A percentile compares a stretch with the other conserved stretches of the same genome.
Conservation (phyloP, 2,888 invertebrate species). For the Mesoligia furuncula region DNA sequence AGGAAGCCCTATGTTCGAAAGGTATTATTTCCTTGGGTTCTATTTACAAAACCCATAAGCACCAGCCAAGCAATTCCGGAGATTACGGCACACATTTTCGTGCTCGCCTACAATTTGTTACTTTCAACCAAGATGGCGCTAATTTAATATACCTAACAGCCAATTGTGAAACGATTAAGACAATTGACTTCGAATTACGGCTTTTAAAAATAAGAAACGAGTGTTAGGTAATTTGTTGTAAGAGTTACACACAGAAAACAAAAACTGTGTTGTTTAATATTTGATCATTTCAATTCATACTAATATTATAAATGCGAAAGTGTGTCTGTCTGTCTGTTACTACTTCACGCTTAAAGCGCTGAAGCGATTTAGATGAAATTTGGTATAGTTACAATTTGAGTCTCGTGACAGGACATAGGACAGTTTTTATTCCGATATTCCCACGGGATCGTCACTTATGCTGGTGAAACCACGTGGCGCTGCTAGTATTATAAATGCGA, state of each 20-base stretch:
- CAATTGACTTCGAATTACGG: conserved; percentile 60
- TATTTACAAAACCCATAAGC: conserved; percentile 6
- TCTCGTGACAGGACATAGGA: no score
- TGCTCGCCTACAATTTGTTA: conserved; percentile 44
- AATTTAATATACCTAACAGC: conserved; percentile 51
- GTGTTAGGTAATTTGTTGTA: conserved; percentile 13
- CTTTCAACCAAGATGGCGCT: conserved; percentile 48
- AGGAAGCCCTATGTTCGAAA: neutral
- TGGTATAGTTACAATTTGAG: no score
- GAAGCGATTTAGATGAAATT: no score
- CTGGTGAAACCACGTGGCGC: no score
- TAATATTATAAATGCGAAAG: no score
- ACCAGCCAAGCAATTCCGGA: conserved; percentile 10
- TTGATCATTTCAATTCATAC: no score
- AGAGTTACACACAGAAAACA: neutral
- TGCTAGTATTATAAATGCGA: no score
- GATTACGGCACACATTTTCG: conserved; percentile 36
- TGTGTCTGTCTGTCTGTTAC: no score
- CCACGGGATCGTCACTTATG: no score
- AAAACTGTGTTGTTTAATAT: conserved; percentile 2
- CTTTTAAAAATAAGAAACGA: conserved; percentile 41
- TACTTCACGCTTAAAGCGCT: no score
- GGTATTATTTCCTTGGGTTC: neutral
- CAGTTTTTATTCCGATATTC: no score
- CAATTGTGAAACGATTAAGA: conserved; percentile 62